phyloP scores from a whole-genome alignment of 1,140 invertebrate species.

The Intoshia linei region DNA sequence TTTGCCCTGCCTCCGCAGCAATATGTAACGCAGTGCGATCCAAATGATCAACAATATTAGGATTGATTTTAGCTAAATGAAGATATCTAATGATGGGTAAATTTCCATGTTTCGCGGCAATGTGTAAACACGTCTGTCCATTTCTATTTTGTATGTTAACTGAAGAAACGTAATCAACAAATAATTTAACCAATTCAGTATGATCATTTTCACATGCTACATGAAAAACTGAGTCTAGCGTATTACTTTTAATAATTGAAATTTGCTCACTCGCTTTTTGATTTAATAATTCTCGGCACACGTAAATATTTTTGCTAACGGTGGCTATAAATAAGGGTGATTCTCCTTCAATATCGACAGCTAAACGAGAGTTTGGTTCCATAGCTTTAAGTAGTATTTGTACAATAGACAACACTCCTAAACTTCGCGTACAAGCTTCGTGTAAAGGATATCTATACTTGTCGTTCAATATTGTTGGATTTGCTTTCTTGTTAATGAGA shows the following conservation, averaged over 20 bases:
- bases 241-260: too few relatives aligned
- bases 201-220: slow-evolving; percentile 51
- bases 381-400: slow-evolving; percentile 39
- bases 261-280: slow-evolving; percentile 12
- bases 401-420: slow-evolving; percentile 48
- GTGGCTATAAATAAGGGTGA: slow-evolving; percentile 62
- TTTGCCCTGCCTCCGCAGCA: slow-evolving; percentile 77
- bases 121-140: slow-evolving; percentile 62
- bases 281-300: slow-evolving; percentile 52
- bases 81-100: slow-evolving; percentile 69
- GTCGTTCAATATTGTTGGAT: slow-evolving; percentile 50
- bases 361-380: slow-evolving; percentile 48
- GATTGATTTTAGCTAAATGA: slow-evolving; percentile 58
- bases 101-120: slow-evolving; percentile 70
- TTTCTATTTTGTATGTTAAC: slow-evolving; percentile 62
- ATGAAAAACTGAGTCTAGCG: slow-evolving; percentile 54
- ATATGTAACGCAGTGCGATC: slow-evolving; percentile 80
- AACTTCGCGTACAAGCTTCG: slow-evolving; percentile 46
- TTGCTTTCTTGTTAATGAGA: slow-evolving; percentile 50
- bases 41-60: slow-evolving; percentile 46
- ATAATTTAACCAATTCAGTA: slow-evolving; percentile 53
- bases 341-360: slow-evolving; percentile 49
- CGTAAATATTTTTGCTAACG: slow-evolving; percentile 58
- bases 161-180: slow-evolving; percentile 57
- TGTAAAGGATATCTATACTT: slow-evolving; percentile 52